Conservation (phyloP, 2,797 vertebrate genomes). For the Melanotaenia parkinsoni region DNA sequence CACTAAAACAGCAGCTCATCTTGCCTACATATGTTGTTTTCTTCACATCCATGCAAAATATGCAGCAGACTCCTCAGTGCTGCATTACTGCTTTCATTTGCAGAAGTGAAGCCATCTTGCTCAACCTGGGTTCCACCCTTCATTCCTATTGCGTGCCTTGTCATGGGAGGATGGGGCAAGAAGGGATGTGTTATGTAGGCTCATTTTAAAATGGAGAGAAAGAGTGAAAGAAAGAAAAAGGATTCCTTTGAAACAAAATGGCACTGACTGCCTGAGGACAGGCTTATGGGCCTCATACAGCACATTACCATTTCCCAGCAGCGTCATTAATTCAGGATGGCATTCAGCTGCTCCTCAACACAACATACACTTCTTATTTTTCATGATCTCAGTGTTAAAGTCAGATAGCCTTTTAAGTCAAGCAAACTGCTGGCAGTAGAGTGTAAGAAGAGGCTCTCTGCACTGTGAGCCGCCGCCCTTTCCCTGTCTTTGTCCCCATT, state of each 20-base stretch:
- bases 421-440: constrained; percentile 32
- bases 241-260: constrained; percentile 55
- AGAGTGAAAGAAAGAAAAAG: constrained; percentile 6
- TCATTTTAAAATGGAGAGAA: constrained; percentile 31
- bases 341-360: constrained; percentile 30
- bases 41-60: constrained; percentile 13
- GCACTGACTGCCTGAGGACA: constrained; percentile 53
- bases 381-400: constrained; percentile 52
- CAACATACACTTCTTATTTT: constrained; percentile 19
- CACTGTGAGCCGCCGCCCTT: constrained; percentile 70
- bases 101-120: constrained; percentile 78
- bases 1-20: constrained; percentile 47
- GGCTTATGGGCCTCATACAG: constrained; percentile 48
- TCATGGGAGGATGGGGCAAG: constrained; percentile 67
- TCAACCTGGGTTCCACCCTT: constrained; percentile 79
- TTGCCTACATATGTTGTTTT: constrained; percentile 25
- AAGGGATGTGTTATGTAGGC: constrained; percentile 61
- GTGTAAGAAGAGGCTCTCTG: constrained; percentile 45
- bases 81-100: constrained; percentile 63
- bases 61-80: constrained; percentile 12
- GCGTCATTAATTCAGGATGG: constrained; percentile 41
- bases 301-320: constrained; percentile 36
- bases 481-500: constrained; percentile 67
- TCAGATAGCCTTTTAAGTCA: constrained; percentile 47
- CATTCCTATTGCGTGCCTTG: constrained; percentile 72